phyloP scores from a whole-genome alignment of 2,888 invertebrate species.

The Aleiodes leptofemur region DNA sequence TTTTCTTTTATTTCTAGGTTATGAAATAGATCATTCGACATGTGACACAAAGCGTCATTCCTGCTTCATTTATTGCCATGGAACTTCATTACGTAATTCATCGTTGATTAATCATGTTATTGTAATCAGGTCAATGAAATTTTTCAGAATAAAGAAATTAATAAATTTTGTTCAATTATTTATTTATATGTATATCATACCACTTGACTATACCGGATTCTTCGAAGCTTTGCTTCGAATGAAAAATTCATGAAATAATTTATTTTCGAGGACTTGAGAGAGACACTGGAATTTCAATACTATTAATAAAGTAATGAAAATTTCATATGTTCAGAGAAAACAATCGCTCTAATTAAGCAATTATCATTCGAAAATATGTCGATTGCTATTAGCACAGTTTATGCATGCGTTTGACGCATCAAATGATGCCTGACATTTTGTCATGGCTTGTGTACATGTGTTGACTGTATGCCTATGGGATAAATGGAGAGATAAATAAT shows the following conservation, averaged over 20 bases:
- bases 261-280: neutral
- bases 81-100: too few relatives aligned
- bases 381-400: slow-evolving; percentile 13
- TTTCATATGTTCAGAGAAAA: slow-evolving; percentile 9
- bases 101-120: too few relatives aligned
- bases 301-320: slow-evolving; percentile 17
- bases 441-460: neutral
- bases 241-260: neutral
- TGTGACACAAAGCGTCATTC: too few relatives aligned
- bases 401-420: slow-evolving; percentile 32
- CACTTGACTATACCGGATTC: too few relatives aligned
- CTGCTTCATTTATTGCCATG: too few relatives aligned
- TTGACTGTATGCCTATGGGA: neutral
- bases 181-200: too few relatives aligned
- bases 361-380: slow-evolving; percentile 41
- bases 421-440: slow-evolving; percentile 40
- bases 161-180: too few relatives aligned
- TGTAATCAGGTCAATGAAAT: too few relatives aligned
- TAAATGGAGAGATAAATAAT: neutral
- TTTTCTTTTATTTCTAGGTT: too few relatives aligned
- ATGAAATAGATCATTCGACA: too few relatives aligned
- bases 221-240: neutral
- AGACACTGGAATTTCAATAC: neutral
- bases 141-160: too few relatives aligned
- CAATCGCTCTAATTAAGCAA: slow-evolving; percentile 43